Conservation (phyloP, 2,113 vertebrate species). For the Alouatta palliata region DNA sequence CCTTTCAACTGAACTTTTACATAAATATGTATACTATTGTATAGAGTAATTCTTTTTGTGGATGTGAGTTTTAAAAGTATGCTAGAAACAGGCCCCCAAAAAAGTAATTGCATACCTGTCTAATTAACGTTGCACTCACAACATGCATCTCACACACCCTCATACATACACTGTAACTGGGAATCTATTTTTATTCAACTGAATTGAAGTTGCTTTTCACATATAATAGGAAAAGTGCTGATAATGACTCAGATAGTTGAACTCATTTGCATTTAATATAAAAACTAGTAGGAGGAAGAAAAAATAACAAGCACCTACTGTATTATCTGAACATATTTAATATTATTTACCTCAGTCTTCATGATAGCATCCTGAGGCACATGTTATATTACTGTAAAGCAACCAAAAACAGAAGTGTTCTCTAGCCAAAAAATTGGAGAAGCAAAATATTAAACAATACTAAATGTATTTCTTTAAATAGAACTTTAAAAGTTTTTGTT, state of each 20-base stretch:
- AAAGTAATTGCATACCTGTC: not conserved
- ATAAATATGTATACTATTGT: not conserved
- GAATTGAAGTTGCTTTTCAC: conserved; percentile 21
- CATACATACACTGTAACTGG: not conserved
- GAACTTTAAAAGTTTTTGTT: not conserved
- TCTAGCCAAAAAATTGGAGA: not conserved
- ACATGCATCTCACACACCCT: rapidly evolving
- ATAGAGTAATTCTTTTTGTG: not conserved
- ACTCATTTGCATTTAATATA: not conserved
- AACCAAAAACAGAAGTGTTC: not conserved
- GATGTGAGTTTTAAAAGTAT: not conserved
- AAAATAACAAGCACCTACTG: not conserved
- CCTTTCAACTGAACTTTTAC: not conserved
- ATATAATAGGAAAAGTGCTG: not conserved
- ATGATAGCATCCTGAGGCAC: too few species aligned
- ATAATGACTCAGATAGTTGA: not conserved
- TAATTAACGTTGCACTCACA: not conserved
- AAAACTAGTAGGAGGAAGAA: not conserved
- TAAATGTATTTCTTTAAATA: not conserved
- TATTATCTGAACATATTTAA: not conserved
- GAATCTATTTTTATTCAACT: not conserved
- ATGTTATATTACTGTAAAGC: not conserved
- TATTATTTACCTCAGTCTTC: not conserved
- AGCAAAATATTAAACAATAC: not conserved
- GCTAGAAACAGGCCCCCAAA: not conserved